Conservation (phyloP, 2,797 vertebrate genomes). For the Amphiprion clarkii region DNA sequence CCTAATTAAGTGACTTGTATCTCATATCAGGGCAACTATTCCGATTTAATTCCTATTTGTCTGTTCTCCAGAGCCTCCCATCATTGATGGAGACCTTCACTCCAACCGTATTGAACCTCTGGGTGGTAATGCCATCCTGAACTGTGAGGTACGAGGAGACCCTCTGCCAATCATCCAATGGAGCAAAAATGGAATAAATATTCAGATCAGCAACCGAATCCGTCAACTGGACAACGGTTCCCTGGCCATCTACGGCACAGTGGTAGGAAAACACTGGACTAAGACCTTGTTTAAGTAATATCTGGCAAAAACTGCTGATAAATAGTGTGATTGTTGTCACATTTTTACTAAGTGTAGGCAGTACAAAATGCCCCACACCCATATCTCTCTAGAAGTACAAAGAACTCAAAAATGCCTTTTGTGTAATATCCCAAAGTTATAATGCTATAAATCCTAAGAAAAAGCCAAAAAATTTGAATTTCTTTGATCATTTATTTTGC, state of each 20-base stretch:
- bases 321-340: background rate
- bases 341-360: no score
- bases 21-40: background rate
- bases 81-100: slow-evolving; percentile 92
- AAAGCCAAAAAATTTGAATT: no score
- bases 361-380: no score
- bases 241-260: slow-evolving; percentile 94
- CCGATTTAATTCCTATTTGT: background rate
- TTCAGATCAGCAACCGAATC: slow-evolving; percentile 89
- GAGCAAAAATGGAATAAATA: slow-evolving; percentile 90
- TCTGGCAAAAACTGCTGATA: background rate
- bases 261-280: slow-evolving; percentile 80
- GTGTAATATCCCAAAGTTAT: no score
- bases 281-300: background rate
- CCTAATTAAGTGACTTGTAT: background rate
- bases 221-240: slow-evolving; percentile 94
- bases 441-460: no score
- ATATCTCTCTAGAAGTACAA: no score
- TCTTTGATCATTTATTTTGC: no score
- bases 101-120: slow-evolving; percentile 91
- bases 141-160: slow-evolving; percentile 95
- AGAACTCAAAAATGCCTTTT: no score
- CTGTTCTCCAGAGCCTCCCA: slow-evolving; percentile 90
- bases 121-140: slow-evolving; percentile 93
- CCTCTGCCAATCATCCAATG: slow-evolving; percentile 94